Percentiles rank a stretch among this genome's conserved stretches.
Evolutionary conservation across 1,140 invertebrate genomes (phyloP).

Genomic region (Rhyzopertha dominica): DNA sequence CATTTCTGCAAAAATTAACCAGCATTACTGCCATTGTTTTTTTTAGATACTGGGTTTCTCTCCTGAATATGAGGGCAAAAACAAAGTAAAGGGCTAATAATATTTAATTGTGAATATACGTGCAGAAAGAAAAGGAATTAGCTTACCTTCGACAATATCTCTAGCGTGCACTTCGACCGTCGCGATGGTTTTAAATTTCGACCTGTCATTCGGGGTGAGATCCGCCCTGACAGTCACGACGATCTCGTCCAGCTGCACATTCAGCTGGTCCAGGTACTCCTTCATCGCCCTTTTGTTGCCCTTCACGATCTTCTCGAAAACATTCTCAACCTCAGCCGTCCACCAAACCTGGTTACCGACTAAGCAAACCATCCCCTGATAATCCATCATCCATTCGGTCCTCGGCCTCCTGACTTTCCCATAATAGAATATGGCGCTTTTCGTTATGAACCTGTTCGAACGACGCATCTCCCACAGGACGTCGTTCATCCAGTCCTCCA

Average conservation of each 20-base stretch:
- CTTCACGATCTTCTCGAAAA: slow-evolving; percentile 68
- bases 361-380: slow-evolving; percentile 82
- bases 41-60: no score
- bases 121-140: no score
- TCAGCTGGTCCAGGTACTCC: slow-evolving; percentile 74
- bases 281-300: slow-evolving; percentile 85
- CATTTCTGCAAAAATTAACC: no score
- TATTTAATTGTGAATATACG: no score
- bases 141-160: slow-evolving; percentile 79
- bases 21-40: no score
- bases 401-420: slow-evolving; percentile 57
- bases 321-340: slow-evolving; percentile 88
- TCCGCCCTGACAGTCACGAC: slow-evolving; percentile 68
- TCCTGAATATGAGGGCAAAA: no score
- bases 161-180: slow-evolving; percentile 87
- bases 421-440: slow-evolving; percentile 82
- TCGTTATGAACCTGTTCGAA: slow-evolving; percentile 79
- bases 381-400: slow-evolving; percentile 81
- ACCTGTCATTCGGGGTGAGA: slow-evolving; percentile 71
- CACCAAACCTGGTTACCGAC: slow-evolving; percentile 88
- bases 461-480: slow-evolving; percentile 77
- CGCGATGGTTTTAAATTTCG: slow-evolving; percentile 81
- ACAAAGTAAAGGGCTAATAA: no score
- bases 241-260: slow-evolving; percentile 78
- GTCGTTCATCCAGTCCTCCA: slow-evolving; percentile 88